Evolutionary conservation across 2,797 vertebrate species (phyloP), one percentile per base, ranked within the genome.

Genomic region (Enteromius radiatus): DNA sequence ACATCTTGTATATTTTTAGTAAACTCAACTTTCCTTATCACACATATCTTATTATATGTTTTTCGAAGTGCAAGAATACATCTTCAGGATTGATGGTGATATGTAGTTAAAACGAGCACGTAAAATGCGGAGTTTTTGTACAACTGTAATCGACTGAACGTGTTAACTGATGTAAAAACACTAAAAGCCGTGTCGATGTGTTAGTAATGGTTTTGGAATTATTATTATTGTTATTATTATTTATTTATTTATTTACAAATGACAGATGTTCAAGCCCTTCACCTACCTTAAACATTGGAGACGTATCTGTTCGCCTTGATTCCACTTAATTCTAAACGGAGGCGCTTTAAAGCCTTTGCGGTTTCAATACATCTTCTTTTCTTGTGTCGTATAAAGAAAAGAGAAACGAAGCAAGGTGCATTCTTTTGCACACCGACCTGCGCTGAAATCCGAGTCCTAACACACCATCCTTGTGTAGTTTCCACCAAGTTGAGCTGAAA

Each of bases 261-360:
- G 76, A 54, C 6, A 54, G 19, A 8, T 52, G 15, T 43, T 43
- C 10, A 79, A 71, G 38, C 23, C 67, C 21, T 63, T 54, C 59
- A 63, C 75, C 86, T 90, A 91, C 90, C 90, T 90, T 82, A 67
- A 84, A 76, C 52, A 78, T 21, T 38, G 76, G 38, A 70, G 47
- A 73, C 36, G 52, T 82, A 85, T 88, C 88, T 87, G 88, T 87
- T 68, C 84, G 76, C 71, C 80, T 70, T 52, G 67, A 76, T 74
- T 47, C 52, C 76, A 78, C 69, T 81, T 76, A 21, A 67, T 52
- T 85, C 75, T 65, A 61, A 73, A 67, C 17, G 2, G 65, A 65
- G 41, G 71, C 31, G 63, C 71, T 84, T 28, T 86, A 84, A 86
- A 76, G 80, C 85, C 67, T 82, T 59, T 84, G 68, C 65, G 67